A percentile compares a stretch with the other conserved stretches of the same genome.
Evolutionary conservation across 1,140 invertebrate species (phyloP).

Genomic region (Oncopeltus fasciatus): DNA sequence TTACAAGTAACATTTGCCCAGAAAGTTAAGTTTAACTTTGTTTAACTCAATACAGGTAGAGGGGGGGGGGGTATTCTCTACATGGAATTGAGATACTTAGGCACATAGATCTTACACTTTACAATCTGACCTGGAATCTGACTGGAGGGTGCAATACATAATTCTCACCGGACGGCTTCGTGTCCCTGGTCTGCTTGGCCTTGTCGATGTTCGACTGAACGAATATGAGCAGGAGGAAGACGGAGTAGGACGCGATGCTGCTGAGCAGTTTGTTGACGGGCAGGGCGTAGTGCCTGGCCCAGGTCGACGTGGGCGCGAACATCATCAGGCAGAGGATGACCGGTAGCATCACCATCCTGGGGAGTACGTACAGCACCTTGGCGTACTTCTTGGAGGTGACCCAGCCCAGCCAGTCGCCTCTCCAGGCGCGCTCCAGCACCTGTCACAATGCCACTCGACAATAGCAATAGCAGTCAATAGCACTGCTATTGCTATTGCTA

Average conservation of each 20-base stretch:
- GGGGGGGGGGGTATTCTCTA: no score
- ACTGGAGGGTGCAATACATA: no score
- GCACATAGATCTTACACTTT: no score
- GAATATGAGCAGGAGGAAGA: constrained; percentile 45
- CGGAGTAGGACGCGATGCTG: constrained; percentile 41
- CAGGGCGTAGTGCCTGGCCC: constrained; percentile 32
- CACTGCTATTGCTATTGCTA: no score
- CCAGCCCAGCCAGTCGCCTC: constrained; percentile 40
- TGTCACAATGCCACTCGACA: no score
- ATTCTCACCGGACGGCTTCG: background rate
- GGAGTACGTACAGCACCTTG: constrained; percentile 29
- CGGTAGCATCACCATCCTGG: constrained; percentile 32
- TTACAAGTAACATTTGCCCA: no score
- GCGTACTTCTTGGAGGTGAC: constrained; percentile 29
- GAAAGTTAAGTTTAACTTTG: background rate
- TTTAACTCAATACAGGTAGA: background rate
- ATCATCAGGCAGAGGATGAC: constrained; percentile 33
- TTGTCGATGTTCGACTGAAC: constrained; percentile 40
- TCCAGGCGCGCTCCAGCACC: constrained; percentile 34
- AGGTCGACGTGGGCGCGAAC: constrained; percentile 30
- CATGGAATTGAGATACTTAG: no score
- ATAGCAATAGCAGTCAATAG: no score
- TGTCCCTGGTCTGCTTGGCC: constrained; percentile 31
- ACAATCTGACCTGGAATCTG: no score
- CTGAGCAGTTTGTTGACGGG: constrained; percentile 43